Evolutionary conservation across 2,113 vertebrate genomes (phyloP), one percentile per base, ranked within the genome.

Genomic region (Bos indicus): DNA sequence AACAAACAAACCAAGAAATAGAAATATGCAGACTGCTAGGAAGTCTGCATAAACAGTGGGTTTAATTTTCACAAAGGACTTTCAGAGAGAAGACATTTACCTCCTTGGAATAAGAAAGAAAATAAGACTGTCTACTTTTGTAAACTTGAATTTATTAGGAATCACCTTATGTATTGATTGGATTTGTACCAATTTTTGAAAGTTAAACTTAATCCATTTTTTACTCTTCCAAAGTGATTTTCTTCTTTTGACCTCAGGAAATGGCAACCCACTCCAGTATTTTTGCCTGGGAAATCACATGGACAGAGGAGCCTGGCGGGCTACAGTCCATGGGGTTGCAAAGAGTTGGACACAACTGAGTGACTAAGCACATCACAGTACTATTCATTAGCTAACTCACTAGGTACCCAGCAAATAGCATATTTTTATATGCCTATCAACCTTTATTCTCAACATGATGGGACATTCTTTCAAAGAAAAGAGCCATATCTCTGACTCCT

Each of bases 401-500:
- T 57, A 62, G 17, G 28, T 81, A 57, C 0, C 26, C 28, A 67
- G 3, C 5, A 82, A 74, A 83, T 89, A 40, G 1, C 54, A 1
- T 48, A 6, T 62, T 60, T 92, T 74, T 74, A 28, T 30, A 2
- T 80, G 2, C 14, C 5, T 46, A 43, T 88, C 16, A 91, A 82
- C 21, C 16, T 97, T 89, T 57, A 10, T 88, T 81, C 57, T 90
- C 21, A 86, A 77, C 25, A 62, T 91, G 6, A 60, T 86, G 19
- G 25, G 12, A 46, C 46, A 86, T 82, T 59, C 40, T 43, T 86
- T 96, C 56, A 57, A 90, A 85, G 52, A 11, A 80, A 81, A 93
- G 5, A 26, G 57, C 1, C 2, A 52, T 54, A 94, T 81, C 23
- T 3, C 23, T 94, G 56, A 87, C 11, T 46, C 36, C 0, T 62